Base-by-base conservation (phyloP, 1,140 invertebrate species). In the Wasmannia auropunctata region DNA sequence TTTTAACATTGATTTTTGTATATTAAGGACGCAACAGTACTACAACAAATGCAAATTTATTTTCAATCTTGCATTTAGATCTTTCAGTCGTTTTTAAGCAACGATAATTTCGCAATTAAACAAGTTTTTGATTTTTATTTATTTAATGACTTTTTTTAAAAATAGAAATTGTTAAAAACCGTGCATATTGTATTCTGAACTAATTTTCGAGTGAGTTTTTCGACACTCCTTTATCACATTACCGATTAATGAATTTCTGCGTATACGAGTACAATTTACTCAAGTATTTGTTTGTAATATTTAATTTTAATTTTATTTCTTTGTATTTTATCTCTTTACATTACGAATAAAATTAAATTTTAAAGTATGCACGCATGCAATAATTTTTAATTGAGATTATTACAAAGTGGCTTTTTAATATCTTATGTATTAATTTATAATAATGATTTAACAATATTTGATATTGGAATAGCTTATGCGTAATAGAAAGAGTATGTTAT, bases 101-200 rank as follows among this genome's bases (percentile, higher is more conserved):
- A 51, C 14, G 10, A 25, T 46, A 46, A 25, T n/a, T 37, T 3
- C 28, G 1, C 14, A 37, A 58, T 62, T 76, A 43, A 43, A 46
- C 2, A 72, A 31, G 19, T 46, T 81, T 28, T 49, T 22, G 0
- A 72, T 43, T 72, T 72, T 81, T 58, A 70, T 58, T 81, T 43
- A 56, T 81, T 56, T 56, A 25, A 46, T 43, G 16, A 22, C 0
- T n/a, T 60, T 72, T 80, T 28, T 40, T 69, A n/a, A n/a, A n/a
- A 43, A 56, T 70, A 19, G 19, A 70, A 56, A 70, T 81, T 69
- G 25, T n/a, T 69, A 34, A 56, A 43, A 70, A 7, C 31, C 14
- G 31, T 11, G 46, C 7, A 34, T 79, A 49, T 37, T 19, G 34
- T 40, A 11, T 54, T 40, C 8, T 2, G 37, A 70, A 69, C 8